Percentiles rank a stretch among this genome's conserved stretches.
phyloP scores from a whole-genome alignment of 2,113 vertebrate genomes.

The Odobenus rosmarus region DNA sequence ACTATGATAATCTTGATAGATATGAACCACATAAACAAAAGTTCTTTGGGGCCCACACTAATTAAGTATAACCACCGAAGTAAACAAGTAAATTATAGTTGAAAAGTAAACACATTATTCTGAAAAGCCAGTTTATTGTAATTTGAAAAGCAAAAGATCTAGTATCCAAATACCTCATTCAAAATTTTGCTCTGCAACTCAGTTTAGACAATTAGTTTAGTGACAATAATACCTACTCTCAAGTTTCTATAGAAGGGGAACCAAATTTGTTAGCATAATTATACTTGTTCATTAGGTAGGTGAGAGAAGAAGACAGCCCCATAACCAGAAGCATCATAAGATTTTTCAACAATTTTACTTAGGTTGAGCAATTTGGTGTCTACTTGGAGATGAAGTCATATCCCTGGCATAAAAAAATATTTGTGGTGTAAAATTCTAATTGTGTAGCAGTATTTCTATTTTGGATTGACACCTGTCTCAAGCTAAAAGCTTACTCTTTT shows the following conservation, averaged over 20 bases:
- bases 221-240: background rate
- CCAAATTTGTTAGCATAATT: background rate
- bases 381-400: background rate
- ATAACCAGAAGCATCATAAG: background rate
- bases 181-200: background rate
- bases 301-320: background rate
- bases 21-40: background rate
- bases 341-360: background rate
- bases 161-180: background rate
- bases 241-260: background rate
- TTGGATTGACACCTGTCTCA: background rate
- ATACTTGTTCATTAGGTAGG: background rate
- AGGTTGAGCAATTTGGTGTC: background rate
- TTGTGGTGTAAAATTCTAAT: background rate
- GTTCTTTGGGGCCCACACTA: background rate
- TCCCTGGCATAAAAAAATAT: background rate
- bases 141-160: background rate
- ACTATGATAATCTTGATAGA: background rate
- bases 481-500: background rate
- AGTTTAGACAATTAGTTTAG: background rate
- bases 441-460: background rate
- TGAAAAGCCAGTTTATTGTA: background rate
- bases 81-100: background rate
- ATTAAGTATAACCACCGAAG: background rate
- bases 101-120: background rate